Base-by-base conservation (phyloP, 2,797 vertebrate species). In the Parauchenoglanis ngamensis region DNA sequence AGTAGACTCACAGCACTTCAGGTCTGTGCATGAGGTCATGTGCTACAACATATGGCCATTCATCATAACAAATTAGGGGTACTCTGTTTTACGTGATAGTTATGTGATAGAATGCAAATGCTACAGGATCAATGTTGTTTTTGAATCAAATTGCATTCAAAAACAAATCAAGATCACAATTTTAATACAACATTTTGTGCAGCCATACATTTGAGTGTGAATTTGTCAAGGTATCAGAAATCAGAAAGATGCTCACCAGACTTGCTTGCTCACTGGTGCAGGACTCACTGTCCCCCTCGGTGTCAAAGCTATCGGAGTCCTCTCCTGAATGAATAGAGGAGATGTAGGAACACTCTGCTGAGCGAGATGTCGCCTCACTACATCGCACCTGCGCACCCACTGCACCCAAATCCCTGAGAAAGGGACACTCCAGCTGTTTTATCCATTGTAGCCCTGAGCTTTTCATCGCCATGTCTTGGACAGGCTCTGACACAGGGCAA, bases 241-340 rank as follows among this genome's bases (percentile, higher is more conserved):
- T 31, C n/a, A 68, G 2, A 83, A 76, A 61, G 17, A 28, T 56
- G 7, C 96, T 96, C 92, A 99, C 98, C 97, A 99, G 96, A 88
- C 94, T 96, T 56, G 97, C 97, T 84, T 96, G 96, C 86, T 98
- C 98, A 88, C 94, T 95, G 61, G 96, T 93, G 86, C 93, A 98
- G 61, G 96, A 96, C 89, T 98, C 98, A 10, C 97, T 98, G 93
- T 99, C 98, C 11, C 96, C 98, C 84, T 99, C 98, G 0, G 97
- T 98, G 86, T 99, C 98, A 0, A 96, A 97, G 87, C 90, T 88
- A 76, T 94, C 96, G 0, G 95, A 96, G 93, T 99, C 98, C 0
- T 98, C 98, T 56, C 96, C 97, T 46, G 98, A 94, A 91, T 95
- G 96, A 73, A 97, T 92, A 15, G 97, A 96, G 0, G 96, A 98